Conservation (phyloP, 64 coral and sea anemone genomes). For the Montipora foliosa region DNA sequence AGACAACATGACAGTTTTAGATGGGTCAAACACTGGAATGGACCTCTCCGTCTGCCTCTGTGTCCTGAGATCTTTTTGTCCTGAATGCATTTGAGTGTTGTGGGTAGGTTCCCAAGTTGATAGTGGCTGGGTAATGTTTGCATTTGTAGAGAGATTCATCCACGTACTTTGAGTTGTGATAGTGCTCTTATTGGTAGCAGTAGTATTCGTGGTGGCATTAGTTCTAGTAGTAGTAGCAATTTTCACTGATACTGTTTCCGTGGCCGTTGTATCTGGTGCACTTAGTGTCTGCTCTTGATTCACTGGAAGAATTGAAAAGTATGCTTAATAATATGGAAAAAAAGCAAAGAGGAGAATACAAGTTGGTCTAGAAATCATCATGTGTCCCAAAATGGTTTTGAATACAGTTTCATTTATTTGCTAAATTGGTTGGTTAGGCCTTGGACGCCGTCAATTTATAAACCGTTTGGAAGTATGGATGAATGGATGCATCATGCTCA, state of each 20-base stretch:
- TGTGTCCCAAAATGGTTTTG: no score
- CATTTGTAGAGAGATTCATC: background rate
- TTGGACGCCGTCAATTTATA: no score
- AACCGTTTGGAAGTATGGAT: no score
- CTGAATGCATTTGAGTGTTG: background rate
- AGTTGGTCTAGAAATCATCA: no score
- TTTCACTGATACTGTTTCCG: no score
- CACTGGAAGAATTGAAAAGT: background rate
- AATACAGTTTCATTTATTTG: no score
- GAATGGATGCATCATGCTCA: no score
- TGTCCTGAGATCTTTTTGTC: background rate
- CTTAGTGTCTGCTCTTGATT: no score
- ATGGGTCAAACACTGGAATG: constrained; percentile 16
- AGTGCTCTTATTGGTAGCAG: background rate
- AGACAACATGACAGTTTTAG: background rate
- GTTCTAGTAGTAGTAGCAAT: background rate
- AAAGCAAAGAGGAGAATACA: no score
- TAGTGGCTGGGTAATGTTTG: background rate
- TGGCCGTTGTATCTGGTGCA: background rate
- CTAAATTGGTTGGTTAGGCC: no score
- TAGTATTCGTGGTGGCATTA: background rate
- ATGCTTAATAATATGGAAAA: no score
- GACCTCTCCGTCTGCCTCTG: background rate
- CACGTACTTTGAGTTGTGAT: background rate
- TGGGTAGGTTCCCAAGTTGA: background rate